phyloP scores from a whole-genome alignment of 2,797 vertebrate genomes.

The Limnodromus scolopaceus region DNA sequence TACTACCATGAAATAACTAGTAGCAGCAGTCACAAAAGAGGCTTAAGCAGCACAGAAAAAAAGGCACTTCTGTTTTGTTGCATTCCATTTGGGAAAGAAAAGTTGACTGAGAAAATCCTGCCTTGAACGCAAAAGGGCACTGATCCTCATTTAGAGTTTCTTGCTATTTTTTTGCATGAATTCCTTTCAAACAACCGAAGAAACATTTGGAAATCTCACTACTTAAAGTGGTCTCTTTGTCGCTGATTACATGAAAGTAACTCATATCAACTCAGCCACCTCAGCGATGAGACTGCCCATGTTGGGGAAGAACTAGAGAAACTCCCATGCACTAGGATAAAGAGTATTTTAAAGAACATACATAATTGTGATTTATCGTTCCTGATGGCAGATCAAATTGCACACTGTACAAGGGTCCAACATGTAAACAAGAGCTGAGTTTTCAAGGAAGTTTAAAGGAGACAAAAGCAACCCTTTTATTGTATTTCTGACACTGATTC shows the following conservation, averaged over 20 bases:
- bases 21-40: not conserved
- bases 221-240: not conserved
- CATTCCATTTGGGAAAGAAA: not conserved
- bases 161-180: not conserved
- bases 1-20: not conserved
- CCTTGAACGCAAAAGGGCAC: not conserved
- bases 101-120: conserved; percentile 17
- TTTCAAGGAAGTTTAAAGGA: not conserved
- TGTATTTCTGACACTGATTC: not conserved
- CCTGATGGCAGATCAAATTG: not conserved
- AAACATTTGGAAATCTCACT: conserved; percentile 31
- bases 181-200: conserved; percentile 40
- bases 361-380: fast-evolving
- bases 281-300: not conserved
- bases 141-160: not conserved
- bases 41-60: not conserved
- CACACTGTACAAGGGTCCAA: not conserved
- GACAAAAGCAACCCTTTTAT: not conserved
- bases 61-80: not conserved
- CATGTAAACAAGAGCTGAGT: not conserved
- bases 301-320: not conserved
- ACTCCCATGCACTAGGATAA: not conserved
- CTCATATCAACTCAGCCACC: not conserved
- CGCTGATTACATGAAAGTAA: not conserved
- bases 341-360: not conserved